These are phyloP conservation scores for Pristiophorus japonicus DNA, from an alignment of 2,113 vertebrate genomes.

Conservation along the genomic window DNA sequence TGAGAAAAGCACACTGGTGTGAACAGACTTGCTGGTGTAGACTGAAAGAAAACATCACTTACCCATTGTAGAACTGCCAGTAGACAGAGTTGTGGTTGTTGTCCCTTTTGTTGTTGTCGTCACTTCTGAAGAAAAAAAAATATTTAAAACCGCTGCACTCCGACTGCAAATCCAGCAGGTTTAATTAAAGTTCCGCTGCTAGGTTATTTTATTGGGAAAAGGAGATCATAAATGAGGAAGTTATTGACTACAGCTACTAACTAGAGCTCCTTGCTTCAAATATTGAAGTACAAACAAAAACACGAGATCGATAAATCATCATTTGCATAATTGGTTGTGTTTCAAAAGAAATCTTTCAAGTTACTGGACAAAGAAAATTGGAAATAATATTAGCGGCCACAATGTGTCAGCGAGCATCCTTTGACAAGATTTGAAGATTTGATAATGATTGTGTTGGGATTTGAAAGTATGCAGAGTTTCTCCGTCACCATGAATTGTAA, in stretches of 20 bases:
- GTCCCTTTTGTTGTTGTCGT: not conserved
- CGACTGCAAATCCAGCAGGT: not conserved
- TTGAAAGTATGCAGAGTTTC: not conserved
- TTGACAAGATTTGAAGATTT: no score
- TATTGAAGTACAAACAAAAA: not conserved
- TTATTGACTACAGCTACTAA: no score
- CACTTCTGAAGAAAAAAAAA: not conserved
- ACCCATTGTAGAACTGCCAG: not conserved
- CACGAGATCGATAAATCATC: not conserved
- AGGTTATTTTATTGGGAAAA: not conserved
- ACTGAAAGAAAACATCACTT: not conserved
- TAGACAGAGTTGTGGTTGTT: not conserved
- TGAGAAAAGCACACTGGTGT: not conserved
- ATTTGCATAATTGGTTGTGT: not conserved
- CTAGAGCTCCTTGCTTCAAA: no score
- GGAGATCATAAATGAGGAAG: not conserved
- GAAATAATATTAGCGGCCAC: no score
- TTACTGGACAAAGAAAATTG: not conserved
- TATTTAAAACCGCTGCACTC: not conserved
- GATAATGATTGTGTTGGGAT: not conserved
- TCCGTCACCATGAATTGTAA: not conserved
- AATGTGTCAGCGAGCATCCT: no score
- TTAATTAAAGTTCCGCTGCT: not conserved
- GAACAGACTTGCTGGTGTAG: not conserved
- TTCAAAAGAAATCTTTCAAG: no score